Evolutionary conservation across 2,888 invertebrate species (phyloP), one percentile per base, ranked within the genome.

Genomic region (Melieria omissa): DNA sequence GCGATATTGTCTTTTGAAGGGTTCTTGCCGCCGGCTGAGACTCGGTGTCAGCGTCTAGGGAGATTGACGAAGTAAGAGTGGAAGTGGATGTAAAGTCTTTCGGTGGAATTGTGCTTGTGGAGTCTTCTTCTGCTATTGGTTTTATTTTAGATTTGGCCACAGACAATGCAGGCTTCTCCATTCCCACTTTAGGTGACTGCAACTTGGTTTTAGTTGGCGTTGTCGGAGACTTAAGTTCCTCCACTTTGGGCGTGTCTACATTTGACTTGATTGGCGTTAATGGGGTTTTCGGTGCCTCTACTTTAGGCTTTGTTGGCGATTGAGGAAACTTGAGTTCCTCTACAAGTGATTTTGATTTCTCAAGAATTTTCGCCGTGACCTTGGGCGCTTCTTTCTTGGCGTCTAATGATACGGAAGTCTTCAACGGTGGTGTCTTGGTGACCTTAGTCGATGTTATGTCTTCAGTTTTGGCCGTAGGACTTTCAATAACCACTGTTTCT

Each of bases 381-480:
- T 57, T 62, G 4, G 55, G 61, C 12, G 29, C 63, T 58, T 65
- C 3, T 46, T 7, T 47, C 10, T 54, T 62, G 44, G 72, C 8
- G n/a, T 73, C 74, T 42, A 68, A 6, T 12, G 74, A 75, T 29
- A 44, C 60, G 3, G 72, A 55, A 9, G 70, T 5, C 54, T 70
- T 61, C 41, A 70, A 61, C 12, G 12, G 6, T 5, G 71, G n/a
- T 41, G 45, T 5, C 16, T 58, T 1, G 54, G 12, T 16, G 49
- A 12, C 12, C 44, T 54, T 41, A 5, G 65, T 54, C 8, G 14
- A 29, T 47, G 46, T 45, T 47, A 47, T 29, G 46, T 12, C 52
- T 49, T 46, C 12, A 10, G 6, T 12, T 42, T n/a, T 42, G 14
- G 16, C 12, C n/a, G 12, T 64, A 41, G 46, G 44, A 41, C 62